Evolutionary conservation across 2,113 vertebrate genomes (phyloP).

Genomic region (Hiodon alosoides): DNA sequence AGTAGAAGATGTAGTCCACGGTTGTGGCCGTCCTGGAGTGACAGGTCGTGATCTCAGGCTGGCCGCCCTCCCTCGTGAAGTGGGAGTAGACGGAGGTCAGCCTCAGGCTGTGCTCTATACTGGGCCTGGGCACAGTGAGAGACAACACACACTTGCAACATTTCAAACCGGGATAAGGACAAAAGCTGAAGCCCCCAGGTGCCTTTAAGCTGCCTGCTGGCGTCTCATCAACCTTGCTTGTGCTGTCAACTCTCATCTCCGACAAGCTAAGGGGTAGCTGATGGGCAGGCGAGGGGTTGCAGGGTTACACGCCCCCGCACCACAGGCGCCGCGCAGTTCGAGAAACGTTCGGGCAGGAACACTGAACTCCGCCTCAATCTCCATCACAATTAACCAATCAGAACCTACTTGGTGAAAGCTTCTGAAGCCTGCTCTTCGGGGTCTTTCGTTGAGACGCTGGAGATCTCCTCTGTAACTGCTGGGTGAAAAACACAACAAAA

Average conservation of each 20-base stretch:
- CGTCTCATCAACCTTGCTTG: background rate
- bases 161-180: background rate
- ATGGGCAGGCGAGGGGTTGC: constrained; percentile 11
- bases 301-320: constrained; percentile 14
- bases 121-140: constrained; percentile 48
- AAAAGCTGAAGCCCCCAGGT: background rate
- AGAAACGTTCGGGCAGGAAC: background rate
- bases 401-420: constrained; percentile 22
- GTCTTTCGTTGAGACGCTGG: constrained; percentile 30
- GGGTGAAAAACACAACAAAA: background rate
- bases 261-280: constrained; percentile 30
- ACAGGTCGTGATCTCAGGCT: constrained; percentile 88
- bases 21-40: constrained; percentile 83
- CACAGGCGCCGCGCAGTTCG: background rate
- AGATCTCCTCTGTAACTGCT: constrained; percentile 36
- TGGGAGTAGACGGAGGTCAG: constrained; percentile 85
- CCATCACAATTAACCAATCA: background rate
- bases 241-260: constrained; percentile 26
- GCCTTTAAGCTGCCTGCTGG: background rate
- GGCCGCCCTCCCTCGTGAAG: constrained; percentile 63
- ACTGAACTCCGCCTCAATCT: background rate
- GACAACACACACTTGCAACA: background rate
- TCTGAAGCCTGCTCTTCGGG: background rate
- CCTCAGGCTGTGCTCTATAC: constrained; percentile 71
- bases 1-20: constrained; percentile 95